Evolutionary conservation across 2,797 vertebrate species (phyloP), one percentile per base, ranked within the genome.

Genomic region (Todus mexicanus): DNA sequence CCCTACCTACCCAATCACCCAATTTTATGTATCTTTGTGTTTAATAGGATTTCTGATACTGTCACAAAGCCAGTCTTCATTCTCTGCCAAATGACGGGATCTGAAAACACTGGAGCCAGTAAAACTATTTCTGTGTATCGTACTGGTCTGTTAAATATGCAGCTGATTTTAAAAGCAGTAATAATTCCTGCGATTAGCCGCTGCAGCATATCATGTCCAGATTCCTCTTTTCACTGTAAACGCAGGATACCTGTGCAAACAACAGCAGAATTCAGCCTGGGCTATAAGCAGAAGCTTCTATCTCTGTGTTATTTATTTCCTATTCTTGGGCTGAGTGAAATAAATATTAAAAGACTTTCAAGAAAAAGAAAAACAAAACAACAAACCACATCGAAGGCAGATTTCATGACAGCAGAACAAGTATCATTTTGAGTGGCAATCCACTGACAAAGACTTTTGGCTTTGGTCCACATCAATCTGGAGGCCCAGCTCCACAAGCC

Each of bases 331-430:
- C 23, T 59, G 69, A 89, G 61, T 78, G 70, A 90, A 93, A 91
- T 64, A 75, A 90, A 71, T 75, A 93, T 63, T 82, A 85, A 75
- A 92, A 65, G 18, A 31, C 16, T 77, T 72, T 1, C 56, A 82
- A 69, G 3, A n/a, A 13, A 21, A 31, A 64, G 63, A 2, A 14
- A 38, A 31, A 50, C 25, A 68, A 22, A 25, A 4, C 6, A 65
- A 29, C 29, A 31, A 61, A 26, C 15, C 40, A 79, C 45, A 66
- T 70, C 38, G 77, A 82, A 93, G 68, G 90, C 90, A 94, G 81
- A 89, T 94, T 95, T 95, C 65, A 54, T 64, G 93, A 92, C 95
- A 94, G 90, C 88, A 89, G 93, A 92, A 83, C 79, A 77, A 92
- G 89, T 53, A 92, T 72, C 38, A 83, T 31, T 89, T 89, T 78